phyloP scores from a whole-genome alignment of 1,140 invertebrate genomes.

The Penaeus japonicus region DNA sequence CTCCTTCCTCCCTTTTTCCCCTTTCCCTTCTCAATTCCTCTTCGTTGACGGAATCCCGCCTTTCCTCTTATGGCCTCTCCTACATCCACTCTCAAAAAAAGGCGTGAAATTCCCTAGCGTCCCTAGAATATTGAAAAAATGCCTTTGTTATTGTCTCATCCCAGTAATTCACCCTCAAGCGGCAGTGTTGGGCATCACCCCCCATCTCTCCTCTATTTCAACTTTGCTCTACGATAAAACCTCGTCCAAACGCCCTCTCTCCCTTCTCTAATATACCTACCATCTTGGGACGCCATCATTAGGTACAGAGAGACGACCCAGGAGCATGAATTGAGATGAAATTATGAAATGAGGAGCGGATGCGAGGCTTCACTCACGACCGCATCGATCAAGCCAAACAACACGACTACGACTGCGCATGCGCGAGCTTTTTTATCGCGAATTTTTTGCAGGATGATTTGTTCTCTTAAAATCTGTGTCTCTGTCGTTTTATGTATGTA shows the following conservation, averaged over 20 bases:
- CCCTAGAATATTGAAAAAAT: neutral
- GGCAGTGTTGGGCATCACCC: too few species aligned
- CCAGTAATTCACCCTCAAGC: neutral
- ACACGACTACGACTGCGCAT: slow-evolving; percentile 45
- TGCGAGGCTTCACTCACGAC: neutral
- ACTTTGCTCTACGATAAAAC: neutral
- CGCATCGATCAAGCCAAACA: slow-evolving; percentile 53
- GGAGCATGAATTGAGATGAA: slow-evolving; percentile 38
- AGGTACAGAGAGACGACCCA: neutral
- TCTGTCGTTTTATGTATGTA: too few species aligned
- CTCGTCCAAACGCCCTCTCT: neutral
- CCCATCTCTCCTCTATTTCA: neutral
- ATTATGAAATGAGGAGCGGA: neutral
- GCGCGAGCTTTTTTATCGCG: slow-evolving; percentile 24
- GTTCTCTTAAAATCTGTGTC: neutral
- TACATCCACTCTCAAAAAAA: too few species aligned
- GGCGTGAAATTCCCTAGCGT: too few species aligned
- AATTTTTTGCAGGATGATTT: neutral
- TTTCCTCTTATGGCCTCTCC: neutral
- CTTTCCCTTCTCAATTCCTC: neutral
- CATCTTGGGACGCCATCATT: slow-evolving; percentile 46
- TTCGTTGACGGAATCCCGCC: too few species aligned
- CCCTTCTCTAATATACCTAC: slow-evolving; percentile 9
- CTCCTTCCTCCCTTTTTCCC: neutral
- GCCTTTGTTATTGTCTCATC: slow-evolving; percentile 37